Evolutionary conservation across 2,888 invertebrate species (phyloP).

Genomic region (Agrochola lychnidis): DNA sequence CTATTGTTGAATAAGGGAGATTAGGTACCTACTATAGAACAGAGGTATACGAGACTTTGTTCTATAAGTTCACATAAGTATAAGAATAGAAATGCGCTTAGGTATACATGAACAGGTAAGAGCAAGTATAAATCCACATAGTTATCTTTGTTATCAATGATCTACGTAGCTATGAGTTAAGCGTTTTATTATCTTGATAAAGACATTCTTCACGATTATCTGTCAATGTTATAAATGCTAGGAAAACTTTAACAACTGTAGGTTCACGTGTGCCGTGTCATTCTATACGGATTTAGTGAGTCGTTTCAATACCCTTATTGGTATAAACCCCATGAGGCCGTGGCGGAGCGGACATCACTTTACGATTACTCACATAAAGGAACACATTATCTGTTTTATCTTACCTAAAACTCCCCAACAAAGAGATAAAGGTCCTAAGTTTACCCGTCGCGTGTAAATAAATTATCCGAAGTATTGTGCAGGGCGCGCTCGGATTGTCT

Average conservation of each 20-base stretch:
- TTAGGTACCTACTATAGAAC: background rate
- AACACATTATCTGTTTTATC: constrained; percentile 88
- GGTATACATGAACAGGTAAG: constrained; percentile 46
- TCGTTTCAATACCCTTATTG: constrained; percentile 55
- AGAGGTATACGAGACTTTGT: constrained; percentile 6
- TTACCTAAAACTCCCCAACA: constrained; percentile 85
- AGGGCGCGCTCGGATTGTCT: constrained; percentile 80
- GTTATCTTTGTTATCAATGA: constrained; percentile 70
- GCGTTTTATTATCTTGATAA: constrained; percentile 76
- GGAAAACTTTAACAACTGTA: constrained; percentile 64
- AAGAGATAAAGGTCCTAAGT: constrained; percentile 87
- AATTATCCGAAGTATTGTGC: constrained; percentile 86
- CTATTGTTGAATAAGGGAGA: background rate
- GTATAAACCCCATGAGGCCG: constrained; percentile 82
- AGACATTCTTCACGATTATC: constrained; percentile 73
- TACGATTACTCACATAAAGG: constrained; percentile 86
- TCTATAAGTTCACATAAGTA: constrained; percentile 6
- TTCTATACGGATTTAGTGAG: constrained; percentile 54
- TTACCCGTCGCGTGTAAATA: constrained; percentile 86
- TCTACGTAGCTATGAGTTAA: constrained; percentile 66
- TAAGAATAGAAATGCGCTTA: constrained; percentile 28
- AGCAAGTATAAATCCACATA: constrained; percentile 62
- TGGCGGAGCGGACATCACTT: constrained; percentile 73
- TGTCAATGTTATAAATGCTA: constrained; percentile 68
- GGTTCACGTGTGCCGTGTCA: constrained; percentile 57